Evolutionary conservation across 2,113 vertebrate genomes (phyloP).

Genomic region (Otus sunia): DNA sequence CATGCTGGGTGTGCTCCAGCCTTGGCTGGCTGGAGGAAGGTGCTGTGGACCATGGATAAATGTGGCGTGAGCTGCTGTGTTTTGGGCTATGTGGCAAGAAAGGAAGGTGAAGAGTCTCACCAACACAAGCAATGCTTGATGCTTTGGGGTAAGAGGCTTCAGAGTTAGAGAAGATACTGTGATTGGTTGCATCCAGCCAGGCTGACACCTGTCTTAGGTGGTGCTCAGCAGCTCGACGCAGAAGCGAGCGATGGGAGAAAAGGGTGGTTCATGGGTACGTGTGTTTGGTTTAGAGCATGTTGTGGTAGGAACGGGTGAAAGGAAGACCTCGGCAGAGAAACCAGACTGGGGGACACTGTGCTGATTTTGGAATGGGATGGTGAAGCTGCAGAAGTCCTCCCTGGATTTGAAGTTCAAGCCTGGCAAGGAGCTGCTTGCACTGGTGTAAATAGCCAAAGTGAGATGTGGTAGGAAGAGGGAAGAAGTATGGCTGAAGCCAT

Average conservation of each 20-base stretch:
- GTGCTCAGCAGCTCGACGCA: neutral
- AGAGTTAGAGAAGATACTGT: neutral
- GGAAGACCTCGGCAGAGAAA: neutral
- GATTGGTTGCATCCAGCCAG: accelerated
- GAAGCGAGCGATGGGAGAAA: neutral
- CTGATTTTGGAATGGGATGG: neutral
- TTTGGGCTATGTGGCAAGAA: neutral
- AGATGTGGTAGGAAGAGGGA: neutral
- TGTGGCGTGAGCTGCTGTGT: neutral
- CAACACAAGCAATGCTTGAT: neutral
- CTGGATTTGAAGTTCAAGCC: neutral
- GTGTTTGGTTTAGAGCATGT: neutral
- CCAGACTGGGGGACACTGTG: too few species aligned
- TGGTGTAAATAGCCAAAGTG: accelerated
- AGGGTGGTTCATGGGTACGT: accelerated
- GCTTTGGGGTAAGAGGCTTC: neutral
- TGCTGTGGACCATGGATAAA: neutral
- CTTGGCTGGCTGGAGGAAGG: accelerated
- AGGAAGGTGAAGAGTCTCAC: neutral
- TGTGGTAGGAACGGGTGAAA: neutral
- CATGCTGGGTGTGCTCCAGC: accelerated
- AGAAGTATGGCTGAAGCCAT: neutral
- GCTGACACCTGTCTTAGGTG: too few species aligned
- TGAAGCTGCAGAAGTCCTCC: neutral
- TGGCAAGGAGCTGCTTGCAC: neutral